Conservation (phyloP, 1,140 invertebrate genomes). For the Atopsyche davidsoni region DNA sequence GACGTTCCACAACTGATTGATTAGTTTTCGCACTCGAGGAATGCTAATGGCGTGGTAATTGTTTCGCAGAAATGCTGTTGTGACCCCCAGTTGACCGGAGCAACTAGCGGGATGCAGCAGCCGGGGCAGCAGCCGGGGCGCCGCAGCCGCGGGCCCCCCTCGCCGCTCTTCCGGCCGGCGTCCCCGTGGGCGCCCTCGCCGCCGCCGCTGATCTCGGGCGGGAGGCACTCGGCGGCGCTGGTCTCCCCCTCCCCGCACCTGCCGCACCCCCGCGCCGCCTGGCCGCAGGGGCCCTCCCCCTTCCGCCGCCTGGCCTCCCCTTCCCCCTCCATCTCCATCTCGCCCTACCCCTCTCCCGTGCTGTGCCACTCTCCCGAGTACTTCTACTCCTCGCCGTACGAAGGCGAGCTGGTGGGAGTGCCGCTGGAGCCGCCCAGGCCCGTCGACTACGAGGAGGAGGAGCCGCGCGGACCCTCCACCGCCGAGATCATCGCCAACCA, state of each 20-base stretch:
- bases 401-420: constrained; percentile 58
- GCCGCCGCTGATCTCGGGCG: constrained; percentile 55
- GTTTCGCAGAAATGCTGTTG: constrained; percentile 46
- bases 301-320: constrained; percentile 41
- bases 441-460: constrained; percentile 55
- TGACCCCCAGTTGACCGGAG: constrained; percentile 46
- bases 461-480: constrained; percentile 70
- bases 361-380: constrained; percentile 57
- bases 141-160: constrained; percentile 47
- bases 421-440: constrained; percentile 60
- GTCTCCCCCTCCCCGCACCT: constrained; percentile 44
- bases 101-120: constrained; percentile 50
- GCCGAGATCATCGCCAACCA: constrained; percentile 88
- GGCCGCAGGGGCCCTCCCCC: constrained; percentile 35
- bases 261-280: constrained; percentile 37
- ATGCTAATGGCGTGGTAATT: too few species aligned
- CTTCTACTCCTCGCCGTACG: constrained; percentile 56
- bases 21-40: too few species aligned
- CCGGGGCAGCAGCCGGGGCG: constrained; percentile 48
- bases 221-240: constrained; percentile 44
- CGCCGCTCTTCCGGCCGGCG: constrained; percentile 54
- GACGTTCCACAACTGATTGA: too few species aligned
- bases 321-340: constrained; percentile 45
- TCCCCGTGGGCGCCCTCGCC: constrained; percentile 59
- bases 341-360: constrained; percentile 47